phyloP scores from a whole-genome alignment of 1,140 invertebrate genomes.

The Asobara japonica region DNA sequence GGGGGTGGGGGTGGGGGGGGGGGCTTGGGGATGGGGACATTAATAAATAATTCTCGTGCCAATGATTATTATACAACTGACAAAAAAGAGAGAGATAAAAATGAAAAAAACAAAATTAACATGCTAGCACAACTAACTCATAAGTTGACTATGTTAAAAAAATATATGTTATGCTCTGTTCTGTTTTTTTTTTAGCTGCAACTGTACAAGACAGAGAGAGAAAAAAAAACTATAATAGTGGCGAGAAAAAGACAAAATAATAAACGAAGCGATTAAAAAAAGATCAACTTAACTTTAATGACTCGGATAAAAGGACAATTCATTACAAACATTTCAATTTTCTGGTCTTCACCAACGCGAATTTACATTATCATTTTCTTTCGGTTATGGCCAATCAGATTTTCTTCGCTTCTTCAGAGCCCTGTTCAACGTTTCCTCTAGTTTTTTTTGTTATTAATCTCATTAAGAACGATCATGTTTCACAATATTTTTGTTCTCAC shows the following conservation, averaged over 20 bases:
- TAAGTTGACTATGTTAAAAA: neutral
- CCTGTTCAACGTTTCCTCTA: neutral
- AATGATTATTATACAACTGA: slow-evolving; percentile 6
- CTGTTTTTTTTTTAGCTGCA: slow-evolving; percentile 3
- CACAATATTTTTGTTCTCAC: neutral
- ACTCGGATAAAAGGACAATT: slow-evolving; percentile 19
- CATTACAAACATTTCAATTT: slow-evolving; percentile 8
- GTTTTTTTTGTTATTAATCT: neutral
- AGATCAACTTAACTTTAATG: slow-evolving; percentile 24
- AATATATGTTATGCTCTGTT: slow-evolving; percentile 8
- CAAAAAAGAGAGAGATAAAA: slow-evolving; percentile 2
- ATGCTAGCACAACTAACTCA: neutral
- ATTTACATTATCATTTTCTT: slow-evolving; percentile 9
- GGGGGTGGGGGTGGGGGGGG: no score
- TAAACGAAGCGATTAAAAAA: slow-evolving; percentile 1
- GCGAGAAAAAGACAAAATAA: slow-evolving; percentile 8
- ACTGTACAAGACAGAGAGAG: slow-evolving; percentile 2
- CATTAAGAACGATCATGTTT: neutral
- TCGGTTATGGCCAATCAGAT: neutral
- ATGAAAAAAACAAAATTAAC: neutral
- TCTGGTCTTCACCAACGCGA: neutral
- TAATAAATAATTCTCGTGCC: slow-evolving; percentile 5
- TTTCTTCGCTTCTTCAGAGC: neutral
- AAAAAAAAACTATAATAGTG: slow-evolving; percentile 5
- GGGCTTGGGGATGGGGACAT: neutral